Evolutionary conservation across 53 echinoderm and acorn worm genomes (phyloP), one percentile per base, ranked within the genome.

Genomic region (Holothuria scabra): DNA sequence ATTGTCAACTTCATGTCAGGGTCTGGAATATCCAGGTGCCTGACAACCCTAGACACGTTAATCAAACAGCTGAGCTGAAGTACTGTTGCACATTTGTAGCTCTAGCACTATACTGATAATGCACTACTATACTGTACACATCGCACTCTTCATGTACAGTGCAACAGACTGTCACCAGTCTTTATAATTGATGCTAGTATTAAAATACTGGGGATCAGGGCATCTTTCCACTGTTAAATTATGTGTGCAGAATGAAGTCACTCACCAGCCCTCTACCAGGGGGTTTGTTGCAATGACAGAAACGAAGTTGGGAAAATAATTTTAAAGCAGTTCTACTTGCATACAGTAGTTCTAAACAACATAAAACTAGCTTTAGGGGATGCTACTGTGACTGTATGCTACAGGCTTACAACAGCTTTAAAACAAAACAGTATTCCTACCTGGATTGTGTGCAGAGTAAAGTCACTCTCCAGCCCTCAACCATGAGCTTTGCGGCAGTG

Each of bases 21-120:
- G 46, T 72, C 44, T 49, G 46, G 24, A 48, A 46, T 10, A 72
- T 35, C 72, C 72, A 72, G 72, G 72, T 72, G 72, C 72, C 72
- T 72, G 46, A 72, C 72, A 72, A 72, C 46, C 22, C 21, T 7
- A 72, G 46, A 49, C 46, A 46, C 72, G 49, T 72, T 72, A 72
- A 72, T 72, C 72, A 72, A 72, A 72, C 72, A 72, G 72, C 72
- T 72, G 72, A 72, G 72, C 41, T 72, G 72, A 72, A 72, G 48
- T 72, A 72, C 46, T 72, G 72, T 72, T 72, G 72, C 72, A 72
- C 41, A 72, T 72, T 48, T 46, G 72, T n/a, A 46, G 72, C n/a
- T n/a, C n/a, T n/a, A 12, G 72, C 23, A 44, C 22, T 46, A 69
- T 46, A 46, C 11, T 46, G 1, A 46, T 46, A 72, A 25, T 72